These are phyloP conservation scores for Gonatopus flavifemur DNA, from an alignment of 1,140 invertebrate genomes.

Conservation along the genomic window DNA sequence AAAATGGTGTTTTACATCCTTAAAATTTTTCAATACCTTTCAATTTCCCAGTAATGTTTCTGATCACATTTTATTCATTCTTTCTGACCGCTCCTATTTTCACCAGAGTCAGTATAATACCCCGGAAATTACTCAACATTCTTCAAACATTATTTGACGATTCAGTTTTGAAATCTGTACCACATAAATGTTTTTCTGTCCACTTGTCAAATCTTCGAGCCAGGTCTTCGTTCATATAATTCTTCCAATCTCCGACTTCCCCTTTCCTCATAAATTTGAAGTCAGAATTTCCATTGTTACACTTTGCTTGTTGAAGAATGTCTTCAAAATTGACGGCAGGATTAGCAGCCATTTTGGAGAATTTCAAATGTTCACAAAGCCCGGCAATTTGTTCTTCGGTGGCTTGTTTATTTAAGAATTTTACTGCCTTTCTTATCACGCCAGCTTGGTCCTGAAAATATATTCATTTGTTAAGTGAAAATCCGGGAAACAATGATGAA, in stretches of 20 bases:
- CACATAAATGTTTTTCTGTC: slow-evolving; percentile 68
- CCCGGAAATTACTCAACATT: not conserved
- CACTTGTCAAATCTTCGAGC: slow-evolving; percentile 73
- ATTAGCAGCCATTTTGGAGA: slow-evolving; percentile 80
- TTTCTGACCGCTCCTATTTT: slow-evolving; percentile 2
- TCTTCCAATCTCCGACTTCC: slow-evolving; percentile 81
- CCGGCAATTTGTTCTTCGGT: slow-evolving; percentile 66
- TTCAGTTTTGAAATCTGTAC: slow-evolving; percentile 67
- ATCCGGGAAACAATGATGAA: too few relatives aligned
- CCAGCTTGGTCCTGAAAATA: slow-evolving; percentile 61
- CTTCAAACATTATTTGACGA: not conserved
- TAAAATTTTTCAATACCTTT: too few relatives aligned
- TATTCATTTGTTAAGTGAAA: slow-evolving; percentile 3
- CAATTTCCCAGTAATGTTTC: too few relatives aligned
- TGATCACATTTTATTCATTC: too few relatives aligned
- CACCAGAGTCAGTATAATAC: not conserved
- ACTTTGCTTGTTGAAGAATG: slow-evolving; percentile 61
- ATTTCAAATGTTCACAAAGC: slow-evolving; percentile 76
- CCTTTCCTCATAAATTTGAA: slow-evolving; percentile 78
- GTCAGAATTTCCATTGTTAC: slow-evolving; percentile 56
- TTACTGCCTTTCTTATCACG: slow-evolving; percentile 68
- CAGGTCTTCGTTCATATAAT: slow-evolving; percentile 74
- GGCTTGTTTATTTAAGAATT: slow-evolving; percentile 71
- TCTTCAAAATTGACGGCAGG: slow-evolving; percentile 72
- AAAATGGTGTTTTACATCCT: too few relatives aligned